A percentile compares a stretch with the other conserved stretches of the same genome.
Evolutionary conservation across 2,888 invertebrate species (phyloP).

Genomic region (Lithophane socia): DNA sequence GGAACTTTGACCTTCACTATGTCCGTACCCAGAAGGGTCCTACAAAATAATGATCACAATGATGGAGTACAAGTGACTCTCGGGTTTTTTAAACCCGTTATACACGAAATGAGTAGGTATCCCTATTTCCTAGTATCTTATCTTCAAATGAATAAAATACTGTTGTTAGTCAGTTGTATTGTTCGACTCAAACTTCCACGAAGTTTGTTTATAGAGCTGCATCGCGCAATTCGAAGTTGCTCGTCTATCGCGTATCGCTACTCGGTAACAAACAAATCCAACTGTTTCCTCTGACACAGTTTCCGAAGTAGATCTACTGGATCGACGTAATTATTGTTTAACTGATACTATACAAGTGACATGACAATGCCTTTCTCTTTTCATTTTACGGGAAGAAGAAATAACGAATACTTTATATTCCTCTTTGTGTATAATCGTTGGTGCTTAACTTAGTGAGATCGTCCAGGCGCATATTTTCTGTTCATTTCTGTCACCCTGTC

Average conservation of each 20-base stretch:
- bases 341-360: background rate
- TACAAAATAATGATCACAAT: too few species aligned
- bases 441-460: too few species aligned
- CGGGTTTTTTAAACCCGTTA: too few species aligned
- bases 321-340: background rate
- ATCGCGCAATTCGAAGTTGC: slow-evolving; percentile 15
- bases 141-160: background rate
- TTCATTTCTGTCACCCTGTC: too few species aligned
- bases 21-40: too few species aligned
- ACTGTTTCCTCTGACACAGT: slow-evolving; percentile 5
- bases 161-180: background rate
- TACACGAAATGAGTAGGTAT: background rate
- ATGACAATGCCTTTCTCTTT: background rate
- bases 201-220: background rate
- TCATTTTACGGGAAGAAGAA: background rate
- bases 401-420: too few species aligned
- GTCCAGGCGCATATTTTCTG: too few species aligned
- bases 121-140: background rate
- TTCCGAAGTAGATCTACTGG: slow-evolving; percentile 11
- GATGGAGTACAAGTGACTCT: too few species aligned
- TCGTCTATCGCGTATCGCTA: background rate
- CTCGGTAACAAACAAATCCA: background rate
- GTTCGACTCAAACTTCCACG: slow-evolving; percentile 5
- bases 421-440: too few species aligned
- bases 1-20: too few species aligned